Evolutionary conservation across 2,888 invertebrate genomes (phyloP).

Genomic region (Microplitis deprimator): DNA sequence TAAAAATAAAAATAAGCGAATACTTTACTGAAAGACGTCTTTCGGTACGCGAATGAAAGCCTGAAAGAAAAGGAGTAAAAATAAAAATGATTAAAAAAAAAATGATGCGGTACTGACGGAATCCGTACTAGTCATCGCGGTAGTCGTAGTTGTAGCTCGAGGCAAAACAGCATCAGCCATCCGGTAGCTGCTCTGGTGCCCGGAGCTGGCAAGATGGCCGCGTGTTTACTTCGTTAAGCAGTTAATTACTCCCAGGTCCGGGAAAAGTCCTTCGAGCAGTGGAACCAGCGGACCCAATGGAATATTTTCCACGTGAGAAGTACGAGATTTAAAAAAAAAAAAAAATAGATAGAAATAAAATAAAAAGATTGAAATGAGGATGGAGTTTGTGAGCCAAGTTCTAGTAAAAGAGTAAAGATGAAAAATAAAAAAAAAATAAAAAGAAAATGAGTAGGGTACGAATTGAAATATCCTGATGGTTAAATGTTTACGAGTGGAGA

Average conservation of each 20-base stretch:
- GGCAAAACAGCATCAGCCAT: constrained; percentile 46
- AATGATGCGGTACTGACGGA: constrained; percentile 51
- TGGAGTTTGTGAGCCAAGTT: no score
- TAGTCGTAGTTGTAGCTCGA: constrained; percentile 41
- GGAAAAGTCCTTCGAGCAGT: constrained; percentile 59
- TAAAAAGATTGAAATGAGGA: not conserved
- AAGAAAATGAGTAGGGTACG: constrained; percentile 4
- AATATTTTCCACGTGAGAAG: constrained; percentile 8
- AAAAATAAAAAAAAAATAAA: not conserved
- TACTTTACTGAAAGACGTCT: constrained; percentile 13
- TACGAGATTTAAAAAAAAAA: not conserved
- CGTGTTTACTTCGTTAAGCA: constrained; percentile 71
- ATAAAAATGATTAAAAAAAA: constrained; percentile 40
- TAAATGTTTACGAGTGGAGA: constrained; percentile 36
- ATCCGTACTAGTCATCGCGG: constrained; percentile 39
- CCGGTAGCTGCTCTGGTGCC: constrained; percentile 48
- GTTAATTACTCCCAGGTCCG: constrained; percentile 68
- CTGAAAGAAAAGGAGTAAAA: constrained; percentile 23
- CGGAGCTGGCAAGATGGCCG: constrained; percentile 68
- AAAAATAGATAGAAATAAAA: not conserved
- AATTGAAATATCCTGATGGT: constrained; percentile 12
- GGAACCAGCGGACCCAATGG: constrained; percentile 37
- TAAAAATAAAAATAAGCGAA: constrained; percentile 32
- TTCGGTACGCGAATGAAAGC: not conserved
- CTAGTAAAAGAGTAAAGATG: not conserved